Evolutionary conservation across 2,888 invertebrate species (phyloP), one percentile per base, ranked within the genome.

Genomic region (Caradrina kadenii): DNA sequence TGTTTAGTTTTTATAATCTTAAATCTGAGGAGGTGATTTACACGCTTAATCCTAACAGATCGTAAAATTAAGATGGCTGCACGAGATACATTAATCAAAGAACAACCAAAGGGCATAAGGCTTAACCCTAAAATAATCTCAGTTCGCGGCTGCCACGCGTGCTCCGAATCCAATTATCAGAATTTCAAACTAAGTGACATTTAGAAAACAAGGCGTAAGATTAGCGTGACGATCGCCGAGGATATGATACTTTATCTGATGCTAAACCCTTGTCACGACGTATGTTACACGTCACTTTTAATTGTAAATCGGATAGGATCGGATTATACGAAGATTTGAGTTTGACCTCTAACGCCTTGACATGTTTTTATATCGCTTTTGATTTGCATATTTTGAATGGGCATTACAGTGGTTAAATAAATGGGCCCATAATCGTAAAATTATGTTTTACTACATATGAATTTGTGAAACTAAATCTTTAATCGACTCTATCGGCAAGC

Each of bases 141-240:
- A 21, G 52, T 65, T 19, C 50, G 55, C 58, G 54, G 39, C 64
- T 69, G 85, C 82, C 85, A 76, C 76, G 76, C 60, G 26, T 79
- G 83, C 66, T 86, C 83, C 77, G 85, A 86, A 91, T 91, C 89
- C 88, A 93, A 93, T 93, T 93, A 93, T 84, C 82, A 84, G 82
- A 87, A 72, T 90, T 86, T 92, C 90, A 91, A 91, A 89, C 74
- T 83, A 72, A 69, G 84, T 89, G 92, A 92, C 92, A 91, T 85
- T 85, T 80, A 88, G 87, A 90, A 93, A 92, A 91, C 88, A 87
- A 90, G 85, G 69, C 65, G 62, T 56, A 59, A 63, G 77, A 73
- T 79, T 76, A 72, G 67, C 54, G 68, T 84, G 83, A 83, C 76
- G 84, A 77, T 81, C 64, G 55, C 82, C 79, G 61, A 54, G 26